These are phyloP conservation scores for Flexamia atlantica DNA, from an alignment of 2,888 invertebrate genomes.

Conservation along the genomic window DNA sequence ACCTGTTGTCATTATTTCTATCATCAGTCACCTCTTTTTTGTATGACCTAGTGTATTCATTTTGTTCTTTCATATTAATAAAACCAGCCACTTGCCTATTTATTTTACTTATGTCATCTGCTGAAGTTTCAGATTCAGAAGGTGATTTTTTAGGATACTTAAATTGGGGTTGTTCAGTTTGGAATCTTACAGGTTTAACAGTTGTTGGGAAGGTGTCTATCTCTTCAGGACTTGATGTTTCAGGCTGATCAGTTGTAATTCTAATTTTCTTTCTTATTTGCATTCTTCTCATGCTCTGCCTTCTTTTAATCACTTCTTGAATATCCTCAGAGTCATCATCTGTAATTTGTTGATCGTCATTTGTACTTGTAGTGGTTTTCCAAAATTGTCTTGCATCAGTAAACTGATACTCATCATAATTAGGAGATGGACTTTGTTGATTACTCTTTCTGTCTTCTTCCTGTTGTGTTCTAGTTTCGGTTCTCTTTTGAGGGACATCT, in stretches of 20 bases:
- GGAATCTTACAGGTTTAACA: background rate
- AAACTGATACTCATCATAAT: slow-evolving; percentile 30
- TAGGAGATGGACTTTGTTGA: background rate
- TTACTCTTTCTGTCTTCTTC: background rate
- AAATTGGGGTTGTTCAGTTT: background rate
- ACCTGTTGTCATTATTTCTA: background rate
- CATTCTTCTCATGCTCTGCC: slow-evolving; percentile 48
- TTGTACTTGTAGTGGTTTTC: background rate
- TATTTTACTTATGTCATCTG: background rate
- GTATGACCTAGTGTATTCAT: background rate
- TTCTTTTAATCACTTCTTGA: background rate
- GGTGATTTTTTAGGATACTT: background rate
- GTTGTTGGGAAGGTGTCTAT: background rate
- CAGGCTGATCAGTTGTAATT: background rate
- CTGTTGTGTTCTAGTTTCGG: background rate
- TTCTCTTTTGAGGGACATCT: background rate
- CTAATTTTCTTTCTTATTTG: slow-evolving; percentile 41
- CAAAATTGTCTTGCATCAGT: slow-evolving; percentile 12
- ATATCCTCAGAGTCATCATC: slow-evolving; percentile 20
- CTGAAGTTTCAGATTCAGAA: background rate
- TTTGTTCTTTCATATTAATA: background rate
- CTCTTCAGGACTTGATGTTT: slow-evolving; percentile 12
- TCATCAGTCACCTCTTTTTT: background rate
- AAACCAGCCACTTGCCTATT: background rate
- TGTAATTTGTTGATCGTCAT: background rate